Conservation (phyloP, 1,140 invertebrate genomes). For the Drosophila ohnishii region DNA sequence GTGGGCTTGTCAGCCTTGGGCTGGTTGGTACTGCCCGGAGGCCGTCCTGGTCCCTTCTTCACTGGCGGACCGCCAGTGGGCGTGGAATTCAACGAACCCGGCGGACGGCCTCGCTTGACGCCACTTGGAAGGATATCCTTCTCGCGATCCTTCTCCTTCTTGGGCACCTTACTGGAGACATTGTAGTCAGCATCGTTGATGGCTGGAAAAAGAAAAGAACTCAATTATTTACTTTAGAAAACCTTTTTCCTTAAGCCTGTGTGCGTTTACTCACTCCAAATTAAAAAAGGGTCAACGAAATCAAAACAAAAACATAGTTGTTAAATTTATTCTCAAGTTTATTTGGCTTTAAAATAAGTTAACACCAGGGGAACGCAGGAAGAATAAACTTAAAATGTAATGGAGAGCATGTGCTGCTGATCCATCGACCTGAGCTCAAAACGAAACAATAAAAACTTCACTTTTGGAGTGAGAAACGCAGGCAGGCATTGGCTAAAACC, state of each 20-base stretch:
- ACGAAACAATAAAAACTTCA: constrained; percentile 12
- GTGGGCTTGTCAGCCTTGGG: constrained; percentile 26
- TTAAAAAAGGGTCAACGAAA: constrained; percentile 33
- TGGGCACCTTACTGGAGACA: constrained; percentile 51
- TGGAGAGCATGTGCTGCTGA: constrained; percentile 3
- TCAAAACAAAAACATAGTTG: constrained; percentile 65
- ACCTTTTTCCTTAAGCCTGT: constrained; percentile 15
- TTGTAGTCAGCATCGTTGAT: constrained; percentile 76
- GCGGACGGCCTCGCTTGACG: constrained; percentile 48
- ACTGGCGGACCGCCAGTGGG: constrained; percentile 12
- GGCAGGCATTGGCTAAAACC: constrained; percentile 48
- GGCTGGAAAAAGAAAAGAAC: constrained; percentile 32
- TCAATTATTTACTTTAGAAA: neutral
- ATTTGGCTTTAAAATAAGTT: constrained; percentile 46
- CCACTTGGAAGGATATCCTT: constrained; percentile 52
- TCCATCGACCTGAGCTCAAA: constrained; percentile 28
- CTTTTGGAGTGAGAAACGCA: constrained; percentile 68
- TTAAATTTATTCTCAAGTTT: constrained; percentile 51
- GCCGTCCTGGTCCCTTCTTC: constrained; percentile 35
- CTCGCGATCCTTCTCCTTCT: constrained; percentile 74
- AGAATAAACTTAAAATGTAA: constrained; percentile 11
- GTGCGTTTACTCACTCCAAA: constrained; percentile 64
- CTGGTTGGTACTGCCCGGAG: constrained; percentile 38
- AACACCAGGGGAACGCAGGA: constrained; percentile 24
- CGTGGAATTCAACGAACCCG: constrained; percentile 33